phyloP scores from a whole-genome alignment of 1,140 invertebrate species.

The Drosophila prosaltans region DNA sequence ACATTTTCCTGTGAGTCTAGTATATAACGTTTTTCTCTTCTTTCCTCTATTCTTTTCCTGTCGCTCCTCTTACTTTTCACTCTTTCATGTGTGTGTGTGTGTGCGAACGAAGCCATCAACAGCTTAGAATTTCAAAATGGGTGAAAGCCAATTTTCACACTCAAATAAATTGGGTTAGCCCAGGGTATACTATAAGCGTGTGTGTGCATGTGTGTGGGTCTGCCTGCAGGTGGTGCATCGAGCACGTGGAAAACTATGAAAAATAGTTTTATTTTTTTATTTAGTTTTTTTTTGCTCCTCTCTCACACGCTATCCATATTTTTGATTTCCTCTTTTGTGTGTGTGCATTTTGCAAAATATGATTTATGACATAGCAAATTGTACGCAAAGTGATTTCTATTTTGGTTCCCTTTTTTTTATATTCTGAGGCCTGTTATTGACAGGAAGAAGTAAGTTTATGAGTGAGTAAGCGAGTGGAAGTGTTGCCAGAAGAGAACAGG shows the following conservation, averaged over 20 bases:
- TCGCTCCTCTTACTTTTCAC: constrained; percentile 36
- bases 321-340: constrained; percentile 29
- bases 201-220: constrained; percentile 20
- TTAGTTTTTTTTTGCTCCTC: constrained; percentile 32
- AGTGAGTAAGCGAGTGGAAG: constrained; percentile 2
- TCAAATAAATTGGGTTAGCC: constrained; percentile 79
- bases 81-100: constrained; percentile 27
- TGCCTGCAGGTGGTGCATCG: constrained; percentile 59
- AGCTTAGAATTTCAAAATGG: constrained; percentile 77
- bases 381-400: constrained; percentile 63
- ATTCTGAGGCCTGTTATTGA: constrained; percentile 38
- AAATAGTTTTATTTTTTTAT: constrained; percentile 54
- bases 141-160: constrained; percentile 79
- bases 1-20: constrained; percentile 50
- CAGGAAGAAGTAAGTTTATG: constrained; percentile 25
- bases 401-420: constrained; percentile 24
- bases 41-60: constrained; percentile 50
- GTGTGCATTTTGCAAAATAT: constrained; percentile 65
- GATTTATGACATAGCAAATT: constrained; percentile 77
- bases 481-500: background rate
- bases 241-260: constrained; percentile 58
- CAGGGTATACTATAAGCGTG: background rate
- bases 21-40: constrained; percentile 51
- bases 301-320: background rate
- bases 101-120: constrained; percentile 54